Evolutionary conservation across 2,113 vertebrate genomes (phyloP), one percentile per base, ranked within the genome.

Genomic region (Megaptera novaeangliae): DNA sequence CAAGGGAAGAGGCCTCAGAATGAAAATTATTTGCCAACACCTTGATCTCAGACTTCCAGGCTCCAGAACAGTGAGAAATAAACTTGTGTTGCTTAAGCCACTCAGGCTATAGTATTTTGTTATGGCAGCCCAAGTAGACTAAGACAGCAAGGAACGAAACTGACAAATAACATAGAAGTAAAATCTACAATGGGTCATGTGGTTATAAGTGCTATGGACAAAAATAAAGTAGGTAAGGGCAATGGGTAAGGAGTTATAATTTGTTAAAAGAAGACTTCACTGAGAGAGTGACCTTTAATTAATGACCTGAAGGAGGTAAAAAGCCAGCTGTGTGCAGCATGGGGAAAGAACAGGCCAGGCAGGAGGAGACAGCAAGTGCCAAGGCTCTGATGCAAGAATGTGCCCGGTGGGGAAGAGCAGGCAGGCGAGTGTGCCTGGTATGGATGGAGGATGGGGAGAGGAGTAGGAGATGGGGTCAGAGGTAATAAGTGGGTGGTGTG

Each of bases 241-340:
- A 71, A 75, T 15, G 3, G 57, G 55, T 34, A 77, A 29, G 83
- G 34, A 63, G 31, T 83, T 85, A 25, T 17, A 34, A 80, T 63
- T 66, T 86, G 77, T 63, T 77, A 92, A 93, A 81, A 44, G 59
- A 95, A 95, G 39, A 41, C 82, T 88, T 64, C 46, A 55, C 57
- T 39, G 80, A 95, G 80, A 92, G 41, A 8, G 44, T 92, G 77
- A 94, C 63, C 74, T 93, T 92, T 88, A 64, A 36, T 69, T 68
- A 91, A 93, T 91, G 69, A 96, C 75, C 89, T 41, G 39, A 90
- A 72, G 81, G 36, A 89, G 29, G 61, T 29, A 44, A 96, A 91
- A 14, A 84, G 75, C 61, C 44, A 84, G 55, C 75, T 44, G 15
- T 80, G 55, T 88, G 36, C 85, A 88, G 9, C 44, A 80, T 14